A percentile compares a stretch with the other conserved stretches of the same genome.
Evolutionary conservation across 37 sponge, comb jelly and placozoan species (phyloP).

Genomic region (Agelas oroides): DNA sequence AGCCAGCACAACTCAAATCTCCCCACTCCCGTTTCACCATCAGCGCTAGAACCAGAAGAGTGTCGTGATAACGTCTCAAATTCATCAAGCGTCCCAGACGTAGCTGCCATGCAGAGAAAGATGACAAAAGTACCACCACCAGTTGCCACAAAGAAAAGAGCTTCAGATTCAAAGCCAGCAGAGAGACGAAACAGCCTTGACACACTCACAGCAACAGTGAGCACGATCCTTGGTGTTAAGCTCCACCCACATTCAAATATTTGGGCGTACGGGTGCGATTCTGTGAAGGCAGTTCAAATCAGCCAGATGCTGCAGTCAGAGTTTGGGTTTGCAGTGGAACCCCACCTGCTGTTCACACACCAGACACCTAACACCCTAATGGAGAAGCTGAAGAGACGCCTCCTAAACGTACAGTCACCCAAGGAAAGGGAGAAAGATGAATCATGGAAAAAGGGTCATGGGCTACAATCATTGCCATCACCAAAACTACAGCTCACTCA

Average conservation of each 20-base stretch:
- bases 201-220: conserved; percentile 1
- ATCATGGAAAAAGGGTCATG: neutral
- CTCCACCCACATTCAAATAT: conserved; percentile 32
- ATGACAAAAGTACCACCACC: too few species aligned
- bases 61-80: too few species aligned
- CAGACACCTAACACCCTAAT: conserved; percentile 35
- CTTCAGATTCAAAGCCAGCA: neutral
- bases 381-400: conserved; percentile 15
- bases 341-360: conserved; percentile 25
- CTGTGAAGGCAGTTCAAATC: conserved; percentile 45
- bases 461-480: neutral
- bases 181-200: conserved; percentile 7
- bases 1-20: too few species aligned
- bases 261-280: conserved; percentile 52
- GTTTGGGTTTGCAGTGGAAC: conserved; percentile 26
- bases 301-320: conserved; percentile 23
- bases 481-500: too few species aligned
- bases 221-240: neutral
- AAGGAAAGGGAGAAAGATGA: neutral
- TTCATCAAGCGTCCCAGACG: too few species aligned
- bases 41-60: too few species aligned
- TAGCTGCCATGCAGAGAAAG: too few species aligned
- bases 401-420: conserved; percentile 6
- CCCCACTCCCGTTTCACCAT: too few species aligned
- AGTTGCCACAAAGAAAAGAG: neutral